Evolutionary conservation across 2,888 invertebrate species (phyloP).

Genomic region (Spilarctia lutea): DNA sequence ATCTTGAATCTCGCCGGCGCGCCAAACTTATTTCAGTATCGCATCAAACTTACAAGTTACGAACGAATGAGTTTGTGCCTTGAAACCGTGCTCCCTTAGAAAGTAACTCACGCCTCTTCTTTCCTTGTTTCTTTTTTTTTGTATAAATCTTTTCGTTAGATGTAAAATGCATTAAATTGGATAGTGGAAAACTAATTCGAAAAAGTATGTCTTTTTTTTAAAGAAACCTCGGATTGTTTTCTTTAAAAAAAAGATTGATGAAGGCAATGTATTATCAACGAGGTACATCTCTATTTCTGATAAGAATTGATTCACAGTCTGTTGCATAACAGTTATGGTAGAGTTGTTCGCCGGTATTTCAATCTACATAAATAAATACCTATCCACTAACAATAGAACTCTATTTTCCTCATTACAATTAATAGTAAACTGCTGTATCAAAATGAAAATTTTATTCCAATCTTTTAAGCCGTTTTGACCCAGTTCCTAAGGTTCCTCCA

Average conservation of each 20-base stretch:
- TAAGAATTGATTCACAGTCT: background rate
- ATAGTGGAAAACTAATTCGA: background rate
- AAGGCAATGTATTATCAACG: background rate
- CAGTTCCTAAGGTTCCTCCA: no score
- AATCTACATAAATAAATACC: background rate
- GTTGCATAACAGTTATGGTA: background rate
- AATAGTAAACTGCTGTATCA: background rate
- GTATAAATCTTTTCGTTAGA: slow-evolving; percentile 9
- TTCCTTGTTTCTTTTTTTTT: slow-evolving; percentile 25
- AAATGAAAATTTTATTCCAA: slow-evolving; percentile 6
- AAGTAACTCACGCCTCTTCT: slow-evolving; percentile 27
- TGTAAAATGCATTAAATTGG: background rate
- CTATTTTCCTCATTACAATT: background rate
- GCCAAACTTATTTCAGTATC: slow-evolving; percentile 63
- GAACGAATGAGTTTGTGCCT: slow-evolving; percentile 55
- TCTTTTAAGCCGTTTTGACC: slow-evolving; percentile 16
- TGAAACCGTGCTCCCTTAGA: slow-evolving; percentile 22
- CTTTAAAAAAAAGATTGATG: background rate
- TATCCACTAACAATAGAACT: background rate
- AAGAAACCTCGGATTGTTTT: background rate
- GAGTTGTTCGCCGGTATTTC: background rate
- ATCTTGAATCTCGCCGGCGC: slow-evolving; percentile 58
- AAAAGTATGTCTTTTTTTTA: no score
- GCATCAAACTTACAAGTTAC: slow-evolving; percentile 62
- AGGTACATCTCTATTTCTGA: background rate